These are phyloP conservation scores for Salarias fasciatus DNA, from an alignment of 2,797 vertebrate species.

Conservation along the genomic window DNA sequence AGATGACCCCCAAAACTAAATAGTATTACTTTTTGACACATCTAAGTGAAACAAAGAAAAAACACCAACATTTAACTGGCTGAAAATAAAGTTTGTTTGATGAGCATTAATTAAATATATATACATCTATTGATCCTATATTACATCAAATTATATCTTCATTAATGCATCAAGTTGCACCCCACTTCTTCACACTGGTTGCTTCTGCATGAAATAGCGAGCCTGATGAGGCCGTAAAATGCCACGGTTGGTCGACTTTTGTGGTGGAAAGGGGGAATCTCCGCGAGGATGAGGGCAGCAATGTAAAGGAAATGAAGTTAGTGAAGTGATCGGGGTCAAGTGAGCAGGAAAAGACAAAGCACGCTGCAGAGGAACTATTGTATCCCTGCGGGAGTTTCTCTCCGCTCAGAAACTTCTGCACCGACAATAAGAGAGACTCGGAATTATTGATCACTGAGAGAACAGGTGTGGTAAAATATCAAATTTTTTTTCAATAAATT, in stretches of 20 bases:
- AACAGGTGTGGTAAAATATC: too few relatives aligned
- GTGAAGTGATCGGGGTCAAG: conserved; percentile 82
- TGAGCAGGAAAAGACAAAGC: conserved; percentile 75
- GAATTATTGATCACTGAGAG: background rate
- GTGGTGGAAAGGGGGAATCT: conserved; percentile 34
- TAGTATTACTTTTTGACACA: background rate
- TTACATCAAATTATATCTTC: background rate
- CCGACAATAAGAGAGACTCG: too few relatives aligned
- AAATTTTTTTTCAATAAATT: too few relatives aligned
- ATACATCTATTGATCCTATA: background rate
- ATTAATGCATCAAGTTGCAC: conserved; percentile 22
- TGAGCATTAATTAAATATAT: background rate
- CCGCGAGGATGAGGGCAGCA: conserved; percentile 66
- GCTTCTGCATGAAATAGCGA: conserved; percentile 60
- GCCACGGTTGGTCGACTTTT: conserved; percentile 69
- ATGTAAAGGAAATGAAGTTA: conserved; percentile 84
- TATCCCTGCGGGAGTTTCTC: conserved; percentile 46
- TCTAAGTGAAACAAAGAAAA: too few relatives aligned
- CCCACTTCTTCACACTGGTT: conserved; percentile 48
- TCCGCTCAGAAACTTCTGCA: too few relatives aligned
- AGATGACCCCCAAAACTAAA: conserved; percentile 48
- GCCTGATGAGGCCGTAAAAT: conserved; percentile 75
- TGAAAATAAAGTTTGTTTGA: background rate
- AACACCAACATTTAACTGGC: too few relatives aligned
- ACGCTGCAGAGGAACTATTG: conserved; percentile 64